These are phyloP conservation scores for Crocallis elinguaria DNA, from an alignment of 2,888 invertebrate species.

Conservation along the genomic window DNA sequence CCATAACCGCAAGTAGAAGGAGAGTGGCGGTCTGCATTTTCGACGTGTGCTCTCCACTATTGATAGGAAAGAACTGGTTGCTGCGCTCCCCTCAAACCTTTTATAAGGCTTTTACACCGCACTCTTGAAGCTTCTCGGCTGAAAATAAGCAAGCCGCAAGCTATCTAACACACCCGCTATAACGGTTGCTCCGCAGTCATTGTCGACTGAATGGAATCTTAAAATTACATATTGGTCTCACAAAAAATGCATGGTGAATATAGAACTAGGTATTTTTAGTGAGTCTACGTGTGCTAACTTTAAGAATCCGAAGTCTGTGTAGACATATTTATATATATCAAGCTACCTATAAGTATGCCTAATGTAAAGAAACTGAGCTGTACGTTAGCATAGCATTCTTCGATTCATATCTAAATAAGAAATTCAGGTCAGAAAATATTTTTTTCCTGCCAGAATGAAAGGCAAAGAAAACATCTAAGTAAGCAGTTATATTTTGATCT, in stretches of 20 bases:
- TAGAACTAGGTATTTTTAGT: no score
- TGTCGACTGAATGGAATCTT: conserved; percentile 50
- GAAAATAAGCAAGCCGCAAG: conserved; percentile 53
- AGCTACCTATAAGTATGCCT: no score
- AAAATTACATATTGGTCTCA: conserved; percentile 39
- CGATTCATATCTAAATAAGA: no score
- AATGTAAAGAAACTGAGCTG: no score
- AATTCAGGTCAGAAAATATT: no score
- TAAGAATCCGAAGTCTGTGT: no score
- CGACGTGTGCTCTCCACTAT: conserved; percentile 55
- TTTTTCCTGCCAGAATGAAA: no score
- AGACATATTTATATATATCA: no score
- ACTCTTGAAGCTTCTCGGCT: conserved; percentile 49
- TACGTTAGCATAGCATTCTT: no score
- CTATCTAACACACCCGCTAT: conserved; percentile 52
- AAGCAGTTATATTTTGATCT: no score
- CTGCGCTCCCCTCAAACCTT: conserved; percentile 52
- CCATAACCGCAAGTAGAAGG: conserved; percentile 64
- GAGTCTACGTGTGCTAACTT: no score
- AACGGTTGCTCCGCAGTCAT: conserved; percentile 65
- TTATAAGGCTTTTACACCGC: conserved; percentile 62
- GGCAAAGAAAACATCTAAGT: no score
- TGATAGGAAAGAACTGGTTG: conserved; percentile 68
- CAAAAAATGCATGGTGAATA: conserved; percentile 22
- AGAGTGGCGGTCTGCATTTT: conserved; percentile 68